These are phyloP conservation scores for Ceuthmochares aereus DNA, from an alignment of 2,113 vertebrate genomes.

Conservation along the genomic window DNA sequence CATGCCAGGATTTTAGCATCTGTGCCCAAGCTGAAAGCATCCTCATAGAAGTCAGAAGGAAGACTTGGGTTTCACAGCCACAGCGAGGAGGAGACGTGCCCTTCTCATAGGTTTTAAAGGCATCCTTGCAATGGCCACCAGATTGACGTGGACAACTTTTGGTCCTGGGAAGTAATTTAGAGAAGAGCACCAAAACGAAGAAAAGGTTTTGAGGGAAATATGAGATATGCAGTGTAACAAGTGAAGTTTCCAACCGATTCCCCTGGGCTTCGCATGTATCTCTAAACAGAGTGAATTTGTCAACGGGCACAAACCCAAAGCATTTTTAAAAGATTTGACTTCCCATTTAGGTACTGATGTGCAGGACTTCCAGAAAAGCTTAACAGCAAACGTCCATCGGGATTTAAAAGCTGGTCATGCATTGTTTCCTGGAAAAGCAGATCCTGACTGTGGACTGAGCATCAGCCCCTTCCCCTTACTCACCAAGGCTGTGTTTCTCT, in stretches of 20 bases:
- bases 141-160: not conserved
- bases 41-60: not conserved
- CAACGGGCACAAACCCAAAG: accelerated
- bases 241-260: accelerated
- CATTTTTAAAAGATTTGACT: not conserved
- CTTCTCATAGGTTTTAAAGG: not conserved
- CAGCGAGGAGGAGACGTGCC: accelerated
- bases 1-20: not conserved
- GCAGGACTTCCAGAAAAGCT: not conserved
- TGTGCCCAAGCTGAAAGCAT: not conserved
- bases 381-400: not conserved
- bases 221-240: not conserved
- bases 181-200: not conserved
- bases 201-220: not conserved
- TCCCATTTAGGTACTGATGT: not conserved
- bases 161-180: not conserved
- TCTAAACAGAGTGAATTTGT: not conserved
- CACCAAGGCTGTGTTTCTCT: not conserved
- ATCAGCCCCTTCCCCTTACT: not conserved
- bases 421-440: not conserved
- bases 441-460: not conserved
- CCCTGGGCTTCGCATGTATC: not conserved
- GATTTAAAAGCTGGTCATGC: not conserved
- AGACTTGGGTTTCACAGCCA: not conserved
- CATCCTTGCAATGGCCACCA: not conserved